A percentile compares a stretch with the other conserved stretches of the same genome.
Conservation (phyloP, 2,888 invertebrate species). For the Megaustenia siamemsis region DNA sequence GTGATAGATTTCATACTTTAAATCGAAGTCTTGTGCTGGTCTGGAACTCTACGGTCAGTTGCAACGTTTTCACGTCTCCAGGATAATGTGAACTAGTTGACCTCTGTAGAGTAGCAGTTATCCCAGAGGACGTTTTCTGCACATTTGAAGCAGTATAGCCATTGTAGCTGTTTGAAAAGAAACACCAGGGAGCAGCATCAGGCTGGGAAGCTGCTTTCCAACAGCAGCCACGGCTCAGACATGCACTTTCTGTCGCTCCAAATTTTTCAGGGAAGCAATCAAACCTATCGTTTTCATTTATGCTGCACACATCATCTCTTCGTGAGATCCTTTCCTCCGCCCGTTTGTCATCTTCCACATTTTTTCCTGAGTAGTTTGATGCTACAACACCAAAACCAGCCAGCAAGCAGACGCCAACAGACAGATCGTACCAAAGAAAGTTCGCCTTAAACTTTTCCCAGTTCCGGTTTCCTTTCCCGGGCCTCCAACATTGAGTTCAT, state of each 20-base stretch:
- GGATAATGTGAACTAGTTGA: slow-evolving; percentile 35
- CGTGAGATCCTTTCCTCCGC: too few species aligned
- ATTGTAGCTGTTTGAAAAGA: slow-evolving; percentile 53
- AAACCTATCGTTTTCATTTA: slow-evolving; percentile 48
- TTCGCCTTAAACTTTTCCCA: not conserved
- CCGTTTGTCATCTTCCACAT: not conserved
- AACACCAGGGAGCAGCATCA: slow-evolving; percentile 55
- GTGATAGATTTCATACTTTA: slow-evolving; percentile 30
- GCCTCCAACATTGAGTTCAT: not conserved
- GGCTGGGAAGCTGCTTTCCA: slow-evolving; percentile 39
- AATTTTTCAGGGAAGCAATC: slow-evolving; percentile 58
- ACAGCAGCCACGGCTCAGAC: slow-evolving; percentile 57
- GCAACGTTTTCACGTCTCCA: slow-evolving; percentile 32
- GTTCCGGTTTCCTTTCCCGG: not conserved
- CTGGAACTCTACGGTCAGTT: slow-evolving; percentile 45
- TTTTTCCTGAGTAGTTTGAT: not conserved
- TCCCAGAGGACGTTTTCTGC: slow-evolving; percentile 17
- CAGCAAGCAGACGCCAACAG: not conserved
- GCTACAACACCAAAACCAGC: not conserved
- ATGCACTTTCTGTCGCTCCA: slow-evolving; percentile 48
- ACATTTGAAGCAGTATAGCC: slow-evolving; percentile 46
- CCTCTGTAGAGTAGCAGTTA: slow-evolving; percentile 37
- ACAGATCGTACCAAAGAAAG: not conserved
- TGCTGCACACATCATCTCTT: slow-evolving; percentile 35
- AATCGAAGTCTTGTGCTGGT: slow-evolving; percentile 36